Evolutionary conservation across 2,797 vertebrate species (phyloP).

Genomic region (Anolis apletophallus): DNA sequence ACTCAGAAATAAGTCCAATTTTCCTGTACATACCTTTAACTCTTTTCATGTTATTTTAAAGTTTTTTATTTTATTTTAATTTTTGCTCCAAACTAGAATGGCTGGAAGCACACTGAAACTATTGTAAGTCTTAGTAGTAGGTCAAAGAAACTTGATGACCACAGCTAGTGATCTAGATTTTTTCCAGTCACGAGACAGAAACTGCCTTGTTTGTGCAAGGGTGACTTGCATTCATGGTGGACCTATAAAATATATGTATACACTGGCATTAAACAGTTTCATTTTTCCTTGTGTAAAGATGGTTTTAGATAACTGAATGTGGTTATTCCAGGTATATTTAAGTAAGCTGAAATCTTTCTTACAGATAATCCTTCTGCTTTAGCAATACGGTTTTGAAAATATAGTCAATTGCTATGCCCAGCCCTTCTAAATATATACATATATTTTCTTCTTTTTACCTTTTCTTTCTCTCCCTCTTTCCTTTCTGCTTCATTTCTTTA

Average conservation of each 20-base stretch:
- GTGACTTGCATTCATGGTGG: slow-evolving; percentile 54
- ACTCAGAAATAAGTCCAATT: too few species aligned
- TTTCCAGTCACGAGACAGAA: slow-evolving; percentile 66
- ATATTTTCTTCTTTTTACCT: too few species aligned
- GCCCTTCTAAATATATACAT: too few species aligned
- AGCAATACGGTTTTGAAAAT: too few species aligned
- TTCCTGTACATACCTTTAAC: background rate
- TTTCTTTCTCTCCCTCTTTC: too few species aligned
- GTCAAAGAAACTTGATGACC: slow-evolving; percentile 71
- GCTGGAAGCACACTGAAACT: slow-evolving; percentile 52
- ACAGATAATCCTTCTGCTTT: too few species aligned
- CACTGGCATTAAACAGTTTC: slow-evolving; percentile 39
- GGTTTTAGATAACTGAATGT: slow-evolving; percentile 19
- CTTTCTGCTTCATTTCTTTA: too few species aligned
- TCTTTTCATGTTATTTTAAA: background rate
- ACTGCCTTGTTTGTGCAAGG: slow-evolving; percentile 59
- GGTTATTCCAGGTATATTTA: background rate
- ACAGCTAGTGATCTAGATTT: slow-evolving; percentile 60
- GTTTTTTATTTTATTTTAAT: background rate
- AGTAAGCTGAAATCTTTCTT: background rate
- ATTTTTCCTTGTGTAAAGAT: slow-evolving; percentile 34
- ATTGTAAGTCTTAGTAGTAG: slow-evolving; percentile 70
- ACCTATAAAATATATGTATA: slow-evolving; percentile 37
- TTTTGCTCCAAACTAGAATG: background rate
- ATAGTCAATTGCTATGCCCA: too few species aligned